A percentile compares a stretch with the other conserved stretches of the same genome.
These are phyloP conservation scores for Amphiprion clarkii DNA, from an alignment of 2,797 vertebrate genomes.

Conservation along the genomic window DNA sequence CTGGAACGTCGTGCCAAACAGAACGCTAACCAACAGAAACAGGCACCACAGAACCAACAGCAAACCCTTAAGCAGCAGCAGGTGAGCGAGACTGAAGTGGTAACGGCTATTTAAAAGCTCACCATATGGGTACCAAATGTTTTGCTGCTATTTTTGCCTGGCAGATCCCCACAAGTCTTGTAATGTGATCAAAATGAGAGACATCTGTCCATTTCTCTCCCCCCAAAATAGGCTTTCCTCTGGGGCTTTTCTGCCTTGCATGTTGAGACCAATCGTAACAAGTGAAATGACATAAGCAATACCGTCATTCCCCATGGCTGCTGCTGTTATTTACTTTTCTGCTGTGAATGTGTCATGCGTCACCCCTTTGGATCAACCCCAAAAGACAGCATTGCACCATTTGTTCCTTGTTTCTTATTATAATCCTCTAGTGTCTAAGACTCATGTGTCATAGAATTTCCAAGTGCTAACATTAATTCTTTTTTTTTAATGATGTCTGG, in stretches of 20 bases:
- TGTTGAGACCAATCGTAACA: neutral
- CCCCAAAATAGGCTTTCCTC: neutral
- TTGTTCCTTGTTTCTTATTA: neutral
- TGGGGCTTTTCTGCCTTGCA: conserved; percentile 6
- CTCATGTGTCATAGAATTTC: no score
- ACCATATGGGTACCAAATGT: neutral
- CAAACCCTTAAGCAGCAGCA: conserved; percentile 86
- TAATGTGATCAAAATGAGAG: neutral
- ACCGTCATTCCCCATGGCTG: neutral
- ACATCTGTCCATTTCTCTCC: neutral
- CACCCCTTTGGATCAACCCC: conserved; percentile 9
- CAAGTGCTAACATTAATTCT: no score
- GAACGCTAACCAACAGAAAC: conserved; percentile 93
- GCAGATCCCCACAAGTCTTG: no score
- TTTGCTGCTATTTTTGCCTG: neutral
- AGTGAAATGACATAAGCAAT: neutral
- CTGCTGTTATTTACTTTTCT: conserved; percentile 17
- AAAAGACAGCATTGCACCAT: conserved; percentile 8
- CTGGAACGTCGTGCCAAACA: conserved; percentile 99
- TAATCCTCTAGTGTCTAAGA: neutral
- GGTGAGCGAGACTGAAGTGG: conserved; percentile 57
- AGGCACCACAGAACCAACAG: conserved; percentile 86
- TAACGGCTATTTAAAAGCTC: neutral
- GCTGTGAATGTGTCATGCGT: conserved; percentile 8
- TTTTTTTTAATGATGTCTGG: no score